Percentiles rank a stretch among this genome's conserved stretches.
phyloP scores from a whole-genome alignment of 2,797 vertebrate species.

The Intellagama lesueurii region DNA sequence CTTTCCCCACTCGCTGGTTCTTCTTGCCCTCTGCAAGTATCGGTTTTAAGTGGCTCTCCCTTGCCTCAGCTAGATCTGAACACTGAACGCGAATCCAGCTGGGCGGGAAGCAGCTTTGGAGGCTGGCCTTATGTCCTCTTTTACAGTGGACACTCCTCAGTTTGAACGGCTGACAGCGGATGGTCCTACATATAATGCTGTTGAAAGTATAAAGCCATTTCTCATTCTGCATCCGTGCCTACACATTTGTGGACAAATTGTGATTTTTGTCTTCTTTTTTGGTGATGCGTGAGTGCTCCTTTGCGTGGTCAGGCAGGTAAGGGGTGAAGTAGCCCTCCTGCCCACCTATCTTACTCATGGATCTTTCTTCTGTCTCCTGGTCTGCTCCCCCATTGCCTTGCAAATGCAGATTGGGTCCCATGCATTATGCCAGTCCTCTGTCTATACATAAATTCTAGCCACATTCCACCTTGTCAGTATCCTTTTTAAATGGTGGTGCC shows the following conservation, averaged over 20 bases:
- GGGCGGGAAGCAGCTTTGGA: neutral
- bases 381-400: neutral
- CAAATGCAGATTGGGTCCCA: neutral
- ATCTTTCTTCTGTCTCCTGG: neutral
- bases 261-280: no score
- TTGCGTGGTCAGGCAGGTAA: neutral
- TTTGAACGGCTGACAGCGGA: no score
- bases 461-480: neutral
- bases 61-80: neutral
- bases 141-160: no score
- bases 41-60: neutral
- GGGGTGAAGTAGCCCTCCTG: neutral
- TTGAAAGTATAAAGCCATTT: no score
- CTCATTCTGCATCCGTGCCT: no score
- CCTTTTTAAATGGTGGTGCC: no score
- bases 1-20: neutral
- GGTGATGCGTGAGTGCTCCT: no score
- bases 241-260: no score
- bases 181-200: no score
- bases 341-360: neutral
- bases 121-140: neutral
- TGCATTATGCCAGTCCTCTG: neutral
- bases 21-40: neutral
- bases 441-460: neutral
- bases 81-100: no score